Conservation (phyloP, 2,888 invertebrate species). For the Eupithecia centaureata region DNA sequence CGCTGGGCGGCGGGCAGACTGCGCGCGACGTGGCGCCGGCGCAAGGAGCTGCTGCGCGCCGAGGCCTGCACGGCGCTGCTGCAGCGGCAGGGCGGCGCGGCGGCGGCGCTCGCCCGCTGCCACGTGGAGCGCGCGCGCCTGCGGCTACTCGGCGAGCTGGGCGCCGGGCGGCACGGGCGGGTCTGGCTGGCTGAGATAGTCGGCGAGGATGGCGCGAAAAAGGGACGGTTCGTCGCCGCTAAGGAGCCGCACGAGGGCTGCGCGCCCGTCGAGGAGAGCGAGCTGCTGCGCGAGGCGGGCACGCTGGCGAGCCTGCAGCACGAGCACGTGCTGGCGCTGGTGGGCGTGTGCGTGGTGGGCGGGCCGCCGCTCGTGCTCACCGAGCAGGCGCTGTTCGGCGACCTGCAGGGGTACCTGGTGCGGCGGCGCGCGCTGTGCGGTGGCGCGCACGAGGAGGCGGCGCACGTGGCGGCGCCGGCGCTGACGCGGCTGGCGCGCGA, state of each 20-base stretch:
- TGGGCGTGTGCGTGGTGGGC: conserved; percentile 91
- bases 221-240: conserved; percentile 88
- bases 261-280: conserved; percentile 89
- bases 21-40: conserved; percentile 43
- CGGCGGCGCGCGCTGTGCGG: conserved; percentile 88
- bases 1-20: conserved; percentile 12
- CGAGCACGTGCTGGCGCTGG: conserved; percentile 90
- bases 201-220: conserved; percentile 33
- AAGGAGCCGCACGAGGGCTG: conserved; percentile 92
- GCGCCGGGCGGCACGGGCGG: conserved; percentile 63
- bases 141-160: conserved; percentile 47
- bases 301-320: conserved; percentile 94
- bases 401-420: conserved; percentile 91
- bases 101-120: conserved; percentile 47
- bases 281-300: conserved; percentile 91
- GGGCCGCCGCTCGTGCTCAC: conserved; percentile 93
- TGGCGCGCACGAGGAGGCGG: conserved; percentile 78
- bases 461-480: conserved; percentile 55
- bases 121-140: conserved; percentile 49
- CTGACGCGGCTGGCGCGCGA: conserved; percentile 62
- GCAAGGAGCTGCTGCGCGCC: conserved; percentile 47
- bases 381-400: conserved; percentile 96
- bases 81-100: conserved; percentile 39
- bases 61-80: conserved; percentile 73
- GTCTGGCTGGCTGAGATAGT: conserved; percentile 59